phyloP scores from a whole-genome alignment of 2,797 vertebrate genomes.

The Euthynnus affinis region DNA sequence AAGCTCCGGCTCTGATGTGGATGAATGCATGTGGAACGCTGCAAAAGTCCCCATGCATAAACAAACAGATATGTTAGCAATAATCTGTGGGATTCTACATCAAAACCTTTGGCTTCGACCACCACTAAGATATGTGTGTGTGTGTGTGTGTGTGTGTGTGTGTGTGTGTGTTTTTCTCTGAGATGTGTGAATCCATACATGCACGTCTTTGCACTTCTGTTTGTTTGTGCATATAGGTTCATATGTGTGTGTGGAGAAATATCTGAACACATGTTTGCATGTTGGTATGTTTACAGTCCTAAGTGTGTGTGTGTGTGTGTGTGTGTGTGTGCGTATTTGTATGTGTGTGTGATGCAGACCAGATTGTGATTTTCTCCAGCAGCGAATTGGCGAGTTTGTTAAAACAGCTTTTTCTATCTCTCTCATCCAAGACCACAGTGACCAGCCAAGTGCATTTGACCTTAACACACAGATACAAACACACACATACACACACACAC shows the following conservation, averaged over 20 bases:
- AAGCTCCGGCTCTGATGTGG: conserved; percentile 36
- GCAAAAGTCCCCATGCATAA: conserved; percentile 36
- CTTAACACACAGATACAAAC: conserved; percentile 18
- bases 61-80: conserved; percentile 62
- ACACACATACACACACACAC: conserved; percentile 19
- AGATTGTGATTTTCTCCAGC: conserved; percentile 60
- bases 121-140: neutral
- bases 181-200: neutral
- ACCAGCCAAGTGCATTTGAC: conserved; percentile 63
- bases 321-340: conserved; percentile 11
- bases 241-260: neutral
- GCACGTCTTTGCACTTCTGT: neutral
- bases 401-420: conserved; percentile 51
- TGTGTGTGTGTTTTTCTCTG: neutral
- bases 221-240: neutral
- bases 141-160: neutral
- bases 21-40: conserved; percentile 36
- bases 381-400: conserved; percentile 54
- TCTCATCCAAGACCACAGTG: conserved; percentile 40
- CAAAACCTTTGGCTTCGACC: conserved; percentile 37
- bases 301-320: conserved; percentile 6
- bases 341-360: conserved; percentile 30
- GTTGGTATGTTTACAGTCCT: neutral
- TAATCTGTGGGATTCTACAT: conserved; percentile 25
- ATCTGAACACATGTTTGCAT: neutral